phyloP scores from a whole-genome alignment of 2,113 vertebrate species.

The Lampris incognitus region DNA sequence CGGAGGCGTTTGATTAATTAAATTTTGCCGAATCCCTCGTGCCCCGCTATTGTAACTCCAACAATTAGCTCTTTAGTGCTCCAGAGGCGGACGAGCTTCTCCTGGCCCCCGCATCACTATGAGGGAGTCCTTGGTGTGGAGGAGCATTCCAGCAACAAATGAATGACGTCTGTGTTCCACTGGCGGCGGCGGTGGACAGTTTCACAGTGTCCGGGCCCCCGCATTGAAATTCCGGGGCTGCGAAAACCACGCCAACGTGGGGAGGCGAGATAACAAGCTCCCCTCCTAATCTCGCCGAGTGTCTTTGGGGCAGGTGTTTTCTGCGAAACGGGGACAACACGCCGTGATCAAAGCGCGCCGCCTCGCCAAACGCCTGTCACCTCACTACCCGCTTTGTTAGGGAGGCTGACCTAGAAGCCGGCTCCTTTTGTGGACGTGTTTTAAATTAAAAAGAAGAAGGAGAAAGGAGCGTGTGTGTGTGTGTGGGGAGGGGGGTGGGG shows the following conservation, averaged over 20 bases:
- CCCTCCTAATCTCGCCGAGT: conserved; percentile 72
- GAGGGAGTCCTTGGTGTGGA: conserved; percentile 27
- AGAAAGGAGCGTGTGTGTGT: neutral
- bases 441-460: conserved; percentile 17
- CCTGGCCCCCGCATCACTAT: neutral
- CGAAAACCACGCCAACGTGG: conserved; percentile 62
- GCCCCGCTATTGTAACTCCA: conserved; percentile 26
- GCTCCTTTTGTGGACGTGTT: conserved; percentile 34
- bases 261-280: conserved; percentile 71
- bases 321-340: conserved; percentile 59
- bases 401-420: conserved; percentile 47
- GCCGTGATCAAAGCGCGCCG: conserved; percentile 63
- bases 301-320: conserved; percentile 68
- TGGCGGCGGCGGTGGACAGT: conserved; percentile 41
- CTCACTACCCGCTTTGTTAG: conserved; percentile 33
- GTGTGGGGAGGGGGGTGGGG: too few species aligned
- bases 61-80: conserved; percentile 14
- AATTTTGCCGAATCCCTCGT: neutral
- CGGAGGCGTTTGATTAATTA: conserved; percentile 20
- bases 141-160: conserved; percentile 58
- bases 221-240: conserved; percentile 76
- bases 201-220: conserved; percentile 65
- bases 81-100: conserved; percentile 14
- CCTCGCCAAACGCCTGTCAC: conserved; percentile 58
- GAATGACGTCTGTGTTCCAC: conserved; percentile 61